Evolutionary conservation across 2,888 invertebrate genomes (phyloP), one percentile per base, ranked within the genome.

Genomic region (Argynnis bischoffii): DNA sequence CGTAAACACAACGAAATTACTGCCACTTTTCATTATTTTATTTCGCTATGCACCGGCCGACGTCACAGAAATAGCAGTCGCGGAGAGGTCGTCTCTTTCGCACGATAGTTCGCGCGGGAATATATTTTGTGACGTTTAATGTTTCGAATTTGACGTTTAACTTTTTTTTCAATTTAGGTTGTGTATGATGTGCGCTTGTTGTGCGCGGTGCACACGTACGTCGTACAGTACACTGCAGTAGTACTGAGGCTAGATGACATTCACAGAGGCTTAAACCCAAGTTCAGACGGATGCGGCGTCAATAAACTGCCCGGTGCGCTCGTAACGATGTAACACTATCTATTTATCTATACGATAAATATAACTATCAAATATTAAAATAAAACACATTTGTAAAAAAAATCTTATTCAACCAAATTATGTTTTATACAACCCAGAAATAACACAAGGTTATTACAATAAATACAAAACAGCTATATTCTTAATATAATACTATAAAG

Each of bases 1-100:
- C 89, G 90, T 92, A 92, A 92, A 92, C 91, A 91, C 92, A 85
- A 87, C 89, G 86, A 91, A 91, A 87, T 91, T 89, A 92, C 91
- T 90, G 88, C 87, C 89, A 91, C 90, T 91, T 92, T 92, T 91
- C 91, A 92, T 92, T 89, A 90, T 83, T 81, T 89, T 88, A 89
- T 90, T 90, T 90, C 88, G 86, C 89, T 89, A 90, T 90, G 90
- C 90, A 91, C 87, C 86, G 88, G 79, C 77, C 86, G 85, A 88
- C 90, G 90, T 90, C 90, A 90, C 88, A 81, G 80, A 86, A 87
- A 86, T 84, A 85, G 86, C 86, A 82, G 81, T 82, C 85, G 84
- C 80, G 81, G 78, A 11, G 75, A 79, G 73, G 74, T 76, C 78
- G 88, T 91, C 92, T 86, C 91, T 84, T 81, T 92, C 90, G 69